Conservation (phyloP, 2,113 vertebrate species). For the Hippolais icterina region DNA sequence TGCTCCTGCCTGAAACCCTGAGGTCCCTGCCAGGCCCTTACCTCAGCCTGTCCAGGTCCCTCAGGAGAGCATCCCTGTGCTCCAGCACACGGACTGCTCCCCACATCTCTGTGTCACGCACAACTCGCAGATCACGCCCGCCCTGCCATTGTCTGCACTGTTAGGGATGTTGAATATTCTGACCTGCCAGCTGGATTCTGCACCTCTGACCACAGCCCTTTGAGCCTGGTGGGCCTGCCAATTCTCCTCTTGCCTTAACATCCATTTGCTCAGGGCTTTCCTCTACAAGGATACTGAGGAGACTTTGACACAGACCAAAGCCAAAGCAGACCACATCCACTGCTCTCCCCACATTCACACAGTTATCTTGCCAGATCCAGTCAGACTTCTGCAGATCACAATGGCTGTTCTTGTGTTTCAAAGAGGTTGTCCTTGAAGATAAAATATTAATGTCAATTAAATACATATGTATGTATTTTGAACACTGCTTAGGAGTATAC, state of each 20-base stretch:
- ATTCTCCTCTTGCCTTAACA: not conserved
- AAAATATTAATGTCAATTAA: not conserved
- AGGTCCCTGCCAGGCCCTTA: not conserved
- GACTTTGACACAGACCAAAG: not conserved
- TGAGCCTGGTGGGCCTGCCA: not conserved
- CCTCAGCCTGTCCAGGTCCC: not conserved
- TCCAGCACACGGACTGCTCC: not conserved
- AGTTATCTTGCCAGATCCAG: not conserved
- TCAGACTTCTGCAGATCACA: not conserved
- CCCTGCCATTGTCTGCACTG: not conserved
- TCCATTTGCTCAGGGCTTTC: not conserved
- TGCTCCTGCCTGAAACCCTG: not conserved
- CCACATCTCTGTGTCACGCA: not conserved
- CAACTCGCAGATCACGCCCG: not conserved
- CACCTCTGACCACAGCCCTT: not conserved
- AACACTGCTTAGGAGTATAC: not conserved
- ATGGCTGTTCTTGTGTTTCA: not conserved
- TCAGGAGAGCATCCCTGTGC: not conserved
- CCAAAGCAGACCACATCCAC: not conserved
- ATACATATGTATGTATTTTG: not conserved
- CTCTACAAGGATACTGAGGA: not conserved
- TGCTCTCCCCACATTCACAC: not conserved
- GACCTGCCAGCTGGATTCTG: not conserved
- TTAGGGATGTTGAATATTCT: not conserved
- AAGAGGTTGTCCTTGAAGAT: not conserved